Evolutionary conservation across 2,113 vertebrate genomes (phyloP).

Genomic region (Xiphophorus maculatus): DNA sequence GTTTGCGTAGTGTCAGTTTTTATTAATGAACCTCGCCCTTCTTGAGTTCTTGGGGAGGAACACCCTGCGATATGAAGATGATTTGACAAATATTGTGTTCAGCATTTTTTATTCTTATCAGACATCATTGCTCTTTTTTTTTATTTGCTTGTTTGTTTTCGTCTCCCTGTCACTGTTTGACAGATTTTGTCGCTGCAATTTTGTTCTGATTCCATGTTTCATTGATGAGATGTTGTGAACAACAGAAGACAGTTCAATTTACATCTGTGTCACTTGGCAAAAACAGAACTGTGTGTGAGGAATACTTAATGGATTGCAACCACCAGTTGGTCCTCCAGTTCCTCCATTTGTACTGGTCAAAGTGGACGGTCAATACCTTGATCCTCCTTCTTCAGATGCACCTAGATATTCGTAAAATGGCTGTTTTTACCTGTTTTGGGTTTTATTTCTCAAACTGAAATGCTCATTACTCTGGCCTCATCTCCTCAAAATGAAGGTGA

Average conservation of each 20-base stretch:
- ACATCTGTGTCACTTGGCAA: constrained; percentile 47
- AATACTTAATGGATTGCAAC: constrained; percentile 36
- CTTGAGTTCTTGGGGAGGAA: constrained; percentile 24
- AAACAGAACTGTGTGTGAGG: constrained; percentile 32
- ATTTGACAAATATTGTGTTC: constrained; percentile 46
- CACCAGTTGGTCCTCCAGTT: constrained; percentile 42
- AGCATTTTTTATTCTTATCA: constrained; percentile 31
- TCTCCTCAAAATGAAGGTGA: too few species aligned
- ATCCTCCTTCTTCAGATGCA: neutral
- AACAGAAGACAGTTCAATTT: constrained; percentile 62
- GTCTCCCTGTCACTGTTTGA: constrained; percentile 31
- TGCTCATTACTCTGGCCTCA: too few species aligned
- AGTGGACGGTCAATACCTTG: neutral
- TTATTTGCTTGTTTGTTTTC: constrained; percentile 16
- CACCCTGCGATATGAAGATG: constrained; percentile 1
- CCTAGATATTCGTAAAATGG: neutral
- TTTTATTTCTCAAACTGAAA: too few species aligned
- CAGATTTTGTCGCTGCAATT: constrained; percentile 27
- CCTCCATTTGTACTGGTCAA: constrained; percentile 23
- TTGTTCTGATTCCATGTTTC: constrained; percentile 36
- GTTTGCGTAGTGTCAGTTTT: constrained; percentile 1
- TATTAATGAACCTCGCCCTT: neutral
- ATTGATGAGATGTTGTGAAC: constrained; percentile 53
- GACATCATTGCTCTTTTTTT: constrained; percentile 15
- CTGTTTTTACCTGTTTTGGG: too few species aligned